phyloP scores from a whole-genome alignment of 2,888 invertebrate species.

The Oligia latruncula region DNA sequence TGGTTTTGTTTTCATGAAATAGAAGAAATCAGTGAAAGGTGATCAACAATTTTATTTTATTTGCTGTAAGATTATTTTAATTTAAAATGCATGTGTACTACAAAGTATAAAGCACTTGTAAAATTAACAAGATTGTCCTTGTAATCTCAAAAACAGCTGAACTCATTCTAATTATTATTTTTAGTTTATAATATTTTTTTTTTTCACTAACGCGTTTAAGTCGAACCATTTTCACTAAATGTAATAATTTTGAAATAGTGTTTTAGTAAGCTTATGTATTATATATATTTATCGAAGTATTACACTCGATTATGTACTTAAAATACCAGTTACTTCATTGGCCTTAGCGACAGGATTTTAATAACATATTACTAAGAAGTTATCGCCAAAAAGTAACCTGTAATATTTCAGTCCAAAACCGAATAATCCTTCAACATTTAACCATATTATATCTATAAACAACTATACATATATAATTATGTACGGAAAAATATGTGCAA shows the following conservation, averaged over 20 bases:
- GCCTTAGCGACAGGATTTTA: background rate
- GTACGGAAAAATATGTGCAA: slow-evolving; percentile 73
- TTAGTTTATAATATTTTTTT: slow-evolving; percentile 11
- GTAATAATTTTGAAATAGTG: slow-evolving; percentile 27
- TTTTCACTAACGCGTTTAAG: slow-evolving; percentile 38
- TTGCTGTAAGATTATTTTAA: slow-evolving; percentile 3
- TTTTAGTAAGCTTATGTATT: slow-evolving; percentile 18
- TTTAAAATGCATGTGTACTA: slow-evolving; percentile 12
- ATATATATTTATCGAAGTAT: slow-evolving; percentile 20
- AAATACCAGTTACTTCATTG: background rate
- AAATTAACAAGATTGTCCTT: slow-evolving; percentile 7
- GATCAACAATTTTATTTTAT: slow-evolving; percentile 1
- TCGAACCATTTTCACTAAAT: slow-evolving; percentile 30
- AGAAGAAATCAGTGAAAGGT: slow-evolving; percentile 20
- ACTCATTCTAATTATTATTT: slow-evolving; percentile 6
- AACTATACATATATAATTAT: slow-evolving; percentile 47
- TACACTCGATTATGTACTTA: slow-evolving; percentile 7
- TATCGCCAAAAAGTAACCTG: background rate
- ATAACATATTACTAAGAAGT: background rate
- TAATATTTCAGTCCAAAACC: slow-evolving; percentile 6
- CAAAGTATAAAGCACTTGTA: slow-evolving; percentile 15
- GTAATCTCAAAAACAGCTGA: background rate
- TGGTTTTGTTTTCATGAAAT: slow-evolving; percentile 20
- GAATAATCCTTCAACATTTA: background rate
- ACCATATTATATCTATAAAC: slow-evolving; percentile 44